phyloP scores from a whole-genome alignment of 1,140 invertebrate species.

The Diploscapter pachys region DNA sequence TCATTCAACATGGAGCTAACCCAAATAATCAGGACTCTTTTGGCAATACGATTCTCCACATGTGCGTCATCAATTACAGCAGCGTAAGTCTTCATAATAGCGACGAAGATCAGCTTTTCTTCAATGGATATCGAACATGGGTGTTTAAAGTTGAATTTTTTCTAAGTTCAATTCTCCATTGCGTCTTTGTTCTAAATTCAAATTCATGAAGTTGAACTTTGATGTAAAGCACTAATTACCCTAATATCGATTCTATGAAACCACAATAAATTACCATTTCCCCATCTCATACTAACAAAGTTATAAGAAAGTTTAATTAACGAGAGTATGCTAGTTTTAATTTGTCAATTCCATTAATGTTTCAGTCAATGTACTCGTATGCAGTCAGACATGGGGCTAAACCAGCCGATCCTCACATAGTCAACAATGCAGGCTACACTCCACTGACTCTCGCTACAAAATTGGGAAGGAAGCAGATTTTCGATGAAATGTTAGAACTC shows the following conservation, averaged over 20 bases:
- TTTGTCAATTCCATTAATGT: constrained; percentile 19
- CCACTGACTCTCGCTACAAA: constrained; percentile 92
- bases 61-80: constrained; percentile 95
- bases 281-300: constrained; percentile 36
- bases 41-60: constrained; percentile 84
- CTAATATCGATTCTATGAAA: too few relatives aligned
- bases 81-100: constrained; percentile 67
- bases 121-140: too few relatives aligned
- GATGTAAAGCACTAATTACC: too few relatives aligned
- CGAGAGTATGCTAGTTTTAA: too few relatives aligned
- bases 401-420: constrained; percentile 82
- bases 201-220: too few relatives aligned
- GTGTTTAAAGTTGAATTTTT: too few relatives aligned
- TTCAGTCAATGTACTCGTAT: constrained; percentile 94
- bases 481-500: constrained; percentile 94
- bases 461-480: constrained; percentile 87
- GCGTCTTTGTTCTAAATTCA: too few relatives aligned
- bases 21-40: constrained; percentile 78
- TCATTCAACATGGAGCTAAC: constrained; percentile 83
- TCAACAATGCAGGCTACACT: constrained; percentile 81
- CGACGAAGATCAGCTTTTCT: background rate
- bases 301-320: too few relatives aligned
- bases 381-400: constrained; percentile 86
- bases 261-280: background rate
- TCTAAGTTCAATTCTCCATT: too few relatives aligned